phyloP scores from a whole-genome alignment of 2,888 invertebrate genomes.

The Tanaodytes sp. region DNA sequence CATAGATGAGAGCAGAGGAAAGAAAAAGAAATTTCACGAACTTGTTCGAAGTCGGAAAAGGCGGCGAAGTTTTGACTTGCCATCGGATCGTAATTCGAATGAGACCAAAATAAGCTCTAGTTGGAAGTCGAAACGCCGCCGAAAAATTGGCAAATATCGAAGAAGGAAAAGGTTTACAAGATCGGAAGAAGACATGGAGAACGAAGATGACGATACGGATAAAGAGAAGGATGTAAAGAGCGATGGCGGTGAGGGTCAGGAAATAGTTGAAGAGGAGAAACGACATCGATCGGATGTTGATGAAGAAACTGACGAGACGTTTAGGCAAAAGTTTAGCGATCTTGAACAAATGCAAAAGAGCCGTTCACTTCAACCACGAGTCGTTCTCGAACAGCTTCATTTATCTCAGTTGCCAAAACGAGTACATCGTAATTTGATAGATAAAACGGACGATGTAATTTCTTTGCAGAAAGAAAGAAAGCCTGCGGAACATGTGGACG shows the following conservation, averaged over 20 bases:
- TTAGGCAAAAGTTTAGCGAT: constrained; percentile 50
- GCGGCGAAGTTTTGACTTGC: constrained; percentile 44
- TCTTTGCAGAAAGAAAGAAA: constrained; percentile 41
- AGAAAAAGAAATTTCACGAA: constrained; percentile 56
- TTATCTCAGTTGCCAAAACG: constrained; percentile 62
- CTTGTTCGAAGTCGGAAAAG: constrained; percentile 64
- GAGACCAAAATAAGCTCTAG: constrained; percentile 39
- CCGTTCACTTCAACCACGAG: constrained; percentile 68
- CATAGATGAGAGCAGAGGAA: constrained; percentile 29
- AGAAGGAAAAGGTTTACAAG: constrained; percentile 45
- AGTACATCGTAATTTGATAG: constrained; percentile 41
- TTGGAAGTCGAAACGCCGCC: constrained; percentile 58
- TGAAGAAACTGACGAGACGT: constrained; percentile 27
- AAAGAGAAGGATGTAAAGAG: constrained; percentile 25
- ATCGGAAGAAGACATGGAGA: constrained; percentile 53
- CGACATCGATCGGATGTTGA: constrained; percentile 21
- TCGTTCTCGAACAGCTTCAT: constrained; percentile 68
- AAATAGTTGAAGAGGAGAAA: constrained; percentile 18
- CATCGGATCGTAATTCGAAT: constrained; percentile 42
- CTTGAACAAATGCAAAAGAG: constrained; percentile 63
- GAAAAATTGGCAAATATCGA: constrained; percentile 38
- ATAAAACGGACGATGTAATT: constrained; percentile 10
- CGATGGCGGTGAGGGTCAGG: not conserved
- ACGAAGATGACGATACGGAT: constrained; percentile 47
- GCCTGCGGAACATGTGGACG: constrained; percentile 47